Evolutionary conservation across 2,888 invertebrate species (phyloP), one percentile per base, ranked within the genome.

Genomic region (Rapana venosa): DNA sequence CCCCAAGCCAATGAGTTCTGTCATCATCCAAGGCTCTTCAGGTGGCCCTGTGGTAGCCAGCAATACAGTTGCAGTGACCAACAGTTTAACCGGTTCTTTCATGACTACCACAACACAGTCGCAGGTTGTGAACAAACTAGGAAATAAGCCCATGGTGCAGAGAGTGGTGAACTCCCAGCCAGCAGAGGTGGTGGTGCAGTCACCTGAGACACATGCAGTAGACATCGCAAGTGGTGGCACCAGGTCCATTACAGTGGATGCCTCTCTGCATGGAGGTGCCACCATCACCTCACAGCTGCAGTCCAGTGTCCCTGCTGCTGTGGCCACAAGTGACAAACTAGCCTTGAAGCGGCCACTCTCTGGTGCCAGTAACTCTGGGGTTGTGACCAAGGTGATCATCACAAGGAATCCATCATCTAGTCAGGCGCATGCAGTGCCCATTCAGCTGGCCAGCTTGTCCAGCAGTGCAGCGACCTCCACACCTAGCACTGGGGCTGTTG

Each of bases 331-430:
- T 70, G 91, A 91, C 58, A 92, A 91, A 90, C 77, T 89, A n/a
- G 91, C 90, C 30, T 35, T 93, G 61, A 93, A 93, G 58, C 89
- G 93, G 77, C 92, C 90, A 20, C 87, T 91, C 17, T 70, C 91
- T n/a, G 90, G 91, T 88, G 90, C 93, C 90, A 91, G 92, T 87
- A 89, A 85, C 47, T 92, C 92, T 84, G 94, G 94, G 74, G 92
- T 95, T 74, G 94, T 95, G 35, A 95, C 95, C 86, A 96, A 96
- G 93, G 95, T 96, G 79, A 96, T 96, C 84, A 96, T 96, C 90
- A 95, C 95, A 8, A 96, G 95, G 92, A 94, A 95, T 93, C 94
- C 95, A 26, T 89, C 92, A 35, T 93, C 95, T 90, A 94, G 94
- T 92, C 95, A 95, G 90, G 93, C 94, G 30, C 95, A 95, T 92